These are phyloP conservation scores for Abscondita cerata DNA, from an alignment of 2,888 invertebrate species.

Conservation along the genomic window DNA sequence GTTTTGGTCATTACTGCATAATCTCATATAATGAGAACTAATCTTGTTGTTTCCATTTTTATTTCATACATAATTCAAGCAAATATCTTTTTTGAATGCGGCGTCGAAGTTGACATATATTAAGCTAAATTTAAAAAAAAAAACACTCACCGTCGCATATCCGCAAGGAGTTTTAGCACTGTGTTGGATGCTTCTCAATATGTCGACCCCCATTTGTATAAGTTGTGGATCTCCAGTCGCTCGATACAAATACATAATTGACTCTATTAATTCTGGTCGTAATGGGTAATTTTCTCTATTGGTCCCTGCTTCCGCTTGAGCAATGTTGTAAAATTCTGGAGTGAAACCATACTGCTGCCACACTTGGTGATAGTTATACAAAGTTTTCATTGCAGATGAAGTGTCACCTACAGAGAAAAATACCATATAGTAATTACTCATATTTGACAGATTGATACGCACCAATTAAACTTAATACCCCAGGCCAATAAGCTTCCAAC, in stretches of 20 bases:
- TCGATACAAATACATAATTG: slow-evolving; percentile 94
- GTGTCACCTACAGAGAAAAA: slow-evolving; percentile 73
- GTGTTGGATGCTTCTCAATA: slow-evolving; percentile 91
- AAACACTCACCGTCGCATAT: slow-evolving; percentile 87
- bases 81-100: too few species aligned
- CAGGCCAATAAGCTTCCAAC: slow-evolving; percentile 98
- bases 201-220: slow-evolving; percentile 92
- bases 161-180: slow-evolving; percentile 94
- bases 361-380: slow-evolving; percentile 95
- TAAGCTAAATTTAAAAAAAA: too few species aligned
- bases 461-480: slow-evolving; percentile 85
- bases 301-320: slow-evolving; percentile 81
- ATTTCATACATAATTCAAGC: too few species aligned
- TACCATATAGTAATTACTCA: too few species aligned
- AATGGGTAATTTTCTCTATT: slow-evolving; percentile 93
- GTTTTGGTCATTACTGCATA: too few species aligned
- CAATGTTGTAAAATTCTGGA: slow-evolving; percentile 97
- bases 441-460: slow-evolving; percentile 27
- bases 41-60: too few species aligned
- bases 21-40: too few species aligned
- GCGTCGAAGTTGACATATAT: too few species aligned
- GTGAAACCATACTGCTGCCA: slow-evolving; percentile 98
- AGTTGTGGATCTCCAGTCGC: slow-evolving; percentile 94
- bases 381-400: slow-evolving; percentile 87
- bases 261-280: slow-evolving; percentile 95